Base-by-base conservation (phyloP, 1,140 invertebrate species). In the Microplitis demolitor region DNA sequence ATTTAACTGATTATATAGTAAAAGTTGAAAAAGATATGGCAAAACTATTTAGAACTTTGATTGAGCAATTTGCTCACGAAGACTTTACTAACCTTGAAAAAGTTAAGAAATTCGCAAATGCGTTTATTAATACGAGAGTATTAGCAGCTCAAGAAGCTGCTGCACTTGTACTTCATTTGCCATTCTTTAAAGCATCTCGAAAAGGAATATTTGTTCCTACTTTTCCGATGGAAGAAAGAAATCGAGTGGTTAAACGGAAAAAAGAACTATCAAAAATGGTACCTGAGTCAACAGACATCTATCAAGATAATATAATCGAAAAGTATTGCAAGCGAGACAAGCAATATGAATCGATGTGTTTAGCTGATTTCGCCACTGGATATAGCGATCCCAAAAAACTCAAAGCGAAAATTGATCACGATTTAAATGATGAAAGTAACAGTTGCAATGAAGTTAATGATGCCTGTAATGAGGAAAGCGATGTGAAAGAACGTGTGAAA, bases 361-460 rank as follows among this genome's bases (percentile, higher is more conserved):
- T 62, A 62, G 60, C 60, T n/a, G 60, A 62, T n/a, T 62, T 62
- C 34, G 60, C 60, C 4, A 62, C 60, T n/a, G n/a, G 60, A 62
- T 62, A 33, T n/a, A 62, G n/a, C 34, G 60, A 62, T 62, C 31
- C 31, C n/a, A 31, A 62, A 9, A 62, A 62, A 62, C 60, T 62
- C 34, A 35, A 6, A 8, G 31, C 8, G 34, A 62, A 8, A 62
- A 62, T 33, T 33, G 60, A 62, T 14, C 8, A 11, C 4, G 4
- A 62, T 33, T 24, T 31, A 24, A 3, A 31, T 33, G 34, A 6
- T 62, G 16, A 34, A 31, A 9, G 34, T 11, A 62, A 31, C 31
- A 62, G 8, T 9, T 62, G 24, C 34, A 31, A 35, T 62, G 24
- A 62, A 33, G 60, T 33, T 56, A 16, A 1, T 34, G 33, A 62